A percentile compares a stretch with the other conserved stretches of the same genome.
Evolutionary conservation across 1,140 invertebrate genomes (phyloP).

Genomic region (Pristionchus pacificus): DNA sequence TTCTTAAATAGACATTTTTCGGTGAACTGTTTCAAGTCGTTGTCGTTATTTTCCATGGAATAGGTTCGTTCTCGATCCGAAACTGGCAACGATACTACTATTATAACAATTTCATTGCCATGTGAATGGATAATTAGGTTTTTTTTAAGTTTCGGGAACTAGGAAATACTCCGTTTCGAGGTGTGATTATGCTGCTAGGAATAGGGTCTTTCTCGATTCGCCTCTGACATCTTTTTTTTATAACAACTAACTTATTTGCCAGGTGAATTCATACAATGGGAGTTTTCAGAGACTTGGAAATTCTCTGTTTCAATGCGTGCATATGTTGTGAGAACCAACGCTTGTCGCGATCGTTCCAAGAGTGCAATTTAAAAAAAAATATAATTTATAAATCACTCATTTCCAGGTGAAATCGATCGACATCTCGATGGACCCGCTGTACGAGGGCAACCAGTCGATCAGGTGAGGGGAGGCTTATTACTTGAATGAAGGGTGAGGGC

Average conservation of each 20-base stretch:
- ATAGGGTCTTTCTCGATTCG: too few species aligned
- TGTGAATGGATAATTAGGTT: too few species aligned
- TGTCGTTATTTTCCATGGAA: too few species aligned
- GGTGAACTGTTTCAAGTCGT: too few species aligned
- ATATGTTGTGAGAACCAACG: too few species aligned
- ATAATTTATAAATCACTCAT: not conserved
- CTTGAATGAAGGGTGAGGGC: not conserved
- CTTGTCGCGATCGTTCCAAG: conserved; percentile 6
- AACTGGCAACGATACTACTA: too few species aligned
- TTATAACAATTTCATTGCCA: too few species aligned
- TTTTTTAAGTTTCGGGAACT: too few species aligned
- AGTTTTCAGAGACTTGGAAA: not conserved
- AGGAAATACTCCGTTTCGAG: too few species aligned
- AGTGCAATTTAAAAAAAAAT: not conserved
- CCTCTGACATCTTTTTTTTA: not conserved
- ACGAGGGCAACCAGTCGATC: conserved; percentile 42
- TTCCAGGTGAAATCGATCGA: conserved; percentile 40
- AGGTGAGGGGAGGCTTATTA: conserved; percentile 29
- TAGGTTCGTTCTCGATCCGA: too few species aligned
- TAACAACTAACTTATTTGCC: not conserved
- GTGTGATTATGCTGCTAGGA: too few species aligned
- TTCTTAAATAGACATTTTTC: too few species aligned
- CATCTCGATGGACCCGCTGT: conserved; percentile 53
- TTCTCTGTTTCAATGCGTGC: not conserved
- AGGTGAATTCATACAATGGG: not conserved